These are phyloP conservation scores for Bradypodion pumilum DNA, from an alignment of 2,797 vertebrate genomes.

Conservation along the genomic window DNA sequence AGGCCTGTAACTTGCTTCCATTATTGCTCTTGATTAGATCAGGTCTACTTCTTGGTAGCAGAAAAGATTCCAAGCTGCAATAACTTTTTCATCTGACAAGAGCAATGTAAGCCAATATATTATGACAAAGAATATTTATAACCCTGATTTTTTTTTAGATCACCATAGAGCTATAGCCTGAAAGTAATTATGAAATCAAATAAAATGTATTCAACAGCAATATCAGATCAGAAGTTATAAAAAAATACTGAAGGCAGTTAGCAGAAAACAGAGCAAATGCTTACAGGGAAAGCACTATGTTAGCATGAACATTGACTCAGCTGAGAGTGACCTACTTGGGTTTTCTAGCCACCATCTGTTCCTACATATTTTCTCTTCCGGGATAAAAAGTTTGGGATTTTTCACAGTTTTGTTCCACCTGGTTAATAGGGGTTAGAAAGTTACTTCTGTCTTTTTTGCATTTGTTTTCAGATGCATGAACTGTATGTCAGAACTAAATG, in stretches of 20 bases:
- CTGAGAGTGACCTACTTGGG: conserved; percentile 27
- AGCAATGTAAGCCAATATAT: background rate
- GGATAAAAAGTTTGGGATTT: conserved; percentile 23
- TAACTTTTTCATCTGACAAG: conserved; percentile 12
- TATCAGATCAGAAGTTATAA: conserved; percentile 11
- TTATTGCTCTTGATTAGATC: background rate
- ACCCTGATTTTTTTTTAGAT: background rate
- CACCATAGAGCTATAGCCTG: background rate
- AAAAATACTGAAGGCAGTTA: conserved; percentile 16
- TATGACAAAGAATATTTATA: background rate
- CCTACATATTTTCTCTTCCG: conserved; percentile 16
- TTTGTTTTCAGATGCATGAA: background rate
- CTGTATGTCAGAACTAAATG: background rate
- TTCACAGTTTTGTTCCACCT: background rate
- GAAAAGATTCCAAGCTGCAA: conserved; percentile 13
- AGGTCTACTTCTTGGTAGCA: background rate
- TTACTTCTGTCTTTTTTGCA: background rate
- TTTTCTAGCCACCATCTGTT: conserved; percentile 32
- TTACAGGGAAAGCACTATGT: background rate
- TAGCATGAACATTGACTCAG: conserved; percentile 1
- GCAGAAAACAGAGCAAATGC: background rate
- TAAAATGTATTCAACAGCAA: background rate
- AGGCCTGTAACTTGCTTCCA: background rate
- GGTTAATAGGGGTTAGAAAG: background rate
- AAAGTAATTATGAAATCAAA: conserved; percentile 21